Evolutionary conservation across 2,888 invertebrate genomes (phyloP), one percentile per base, ranked within the genome.

Genomic region (Callyntrura sp.): DNA sequence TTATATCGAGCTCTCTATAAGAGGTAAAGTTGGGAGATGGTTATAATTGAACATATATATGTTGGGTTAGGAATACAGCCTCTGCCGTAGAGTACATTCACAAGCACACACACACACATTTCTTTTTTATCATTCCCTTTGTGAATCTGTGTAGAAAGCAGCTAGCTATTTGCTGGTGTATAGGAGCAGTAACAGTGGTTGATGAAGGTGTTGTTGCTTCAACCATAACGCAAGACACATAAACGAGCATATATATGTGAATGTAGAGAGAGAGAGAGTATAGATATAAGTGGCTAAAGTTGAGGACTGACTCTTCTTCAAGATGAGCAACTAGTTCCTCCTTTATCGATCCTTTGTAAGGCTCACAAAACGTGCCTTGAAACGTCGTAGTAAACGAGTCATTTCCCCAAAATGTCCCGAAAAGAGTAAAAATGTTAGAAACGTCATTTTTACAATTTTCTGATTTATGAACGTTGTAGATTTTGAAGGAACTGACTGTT

Each of bases 241-340:
- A 45, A 28, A 45, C 17, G 17, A 43, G n/a, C n/a, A 60, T 8
- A 60, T 23, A 60, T 51, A 51, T 51, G 11, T 51, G 11, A 57
- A 17, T 55, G 14, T 55, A 9, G n/a, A 12, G 2, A 20, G 8
- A 6, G 20, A 23, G 60, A 6, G 17, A n/a, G 23, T 23, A 20
- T 23, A n/a, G n/a, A 60, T 43, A 45, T 43, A 45, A 43, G 70
- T 73, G 28, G 79, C 45, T n/a, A 25, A 86, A 68, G 55, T 76
- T 88, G 76, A 62, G 73, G 83, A 62, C 12, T 83, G 62, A 45
- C 86, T 86, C 12, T 70, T 70, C 81, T 57, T 88, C 83, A 76
- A 73, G 83, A 88, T 83, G 79, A 81, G 84, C 84, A 90, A 90
- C 86, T 90, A 90, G 90, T 90, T 90, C 90, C 90, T 85, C 73